Conservation (phyloP, 2,113 vertebrate species). For the Cephalophus harveyi region DNA sequence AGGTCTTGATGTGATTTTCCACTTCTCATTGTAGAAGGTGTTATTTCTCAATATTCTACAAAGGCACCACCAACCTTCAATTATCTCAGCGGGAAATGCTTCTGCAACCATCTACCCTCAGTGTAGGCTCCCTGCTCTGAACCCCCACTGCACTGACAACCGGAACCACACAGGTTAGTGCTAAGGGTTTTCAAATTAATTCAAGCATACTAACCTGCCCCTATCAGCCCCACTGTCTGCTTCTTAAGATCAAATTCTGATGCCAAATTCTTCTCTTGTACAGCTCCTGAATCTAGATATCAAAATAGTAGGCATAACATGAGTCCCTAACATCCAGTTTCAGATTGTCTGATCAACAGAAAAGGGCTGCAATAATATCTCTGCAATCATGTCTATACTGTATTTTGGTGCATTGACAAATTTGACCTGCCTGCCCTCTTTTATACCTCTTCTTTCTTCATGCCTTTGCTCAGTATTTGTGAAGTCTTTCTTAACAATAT, state of each 20-base stretch:
- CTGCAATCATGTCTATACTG: neutral
- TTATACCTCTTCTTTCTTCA: neutral
- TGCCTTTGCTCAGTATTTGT: neutral
- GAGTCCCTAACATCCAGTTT: neutral
- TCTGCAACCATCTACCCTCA: neutral
- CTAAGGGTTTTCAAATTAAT: neutral
- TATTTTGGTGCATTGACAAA: neutral
- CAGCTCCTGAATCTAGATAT: neutral
- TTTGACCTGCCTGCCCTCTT: neutral
- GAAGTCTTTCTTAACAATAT: neutral
- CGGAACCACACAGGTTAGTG: neutral
- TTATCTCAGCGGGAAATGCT: neutral
- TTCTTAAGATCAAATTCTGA: neutral
- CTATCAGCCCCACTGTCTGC: neutral
- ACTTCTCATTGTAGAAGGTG: neutral
- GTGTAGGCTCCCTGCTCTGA: neutral
- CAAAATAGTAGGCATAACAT: neutral
- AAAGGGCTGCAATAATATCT: neutral
- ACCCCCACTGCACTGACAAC: neutral
- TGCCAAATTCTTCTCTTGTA: neutral
- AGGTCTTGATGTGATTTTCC: conserved; percentile 19
- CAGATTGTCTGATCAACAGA: neutral
- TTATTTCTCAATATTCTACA: conserved; percentile 19
- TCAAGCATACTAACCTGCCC: neutral
- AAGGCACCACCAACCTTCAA: neutral